Conservation (phyloP, 2,797 vertebrate species). For the Gallinago stenura region DNA sequence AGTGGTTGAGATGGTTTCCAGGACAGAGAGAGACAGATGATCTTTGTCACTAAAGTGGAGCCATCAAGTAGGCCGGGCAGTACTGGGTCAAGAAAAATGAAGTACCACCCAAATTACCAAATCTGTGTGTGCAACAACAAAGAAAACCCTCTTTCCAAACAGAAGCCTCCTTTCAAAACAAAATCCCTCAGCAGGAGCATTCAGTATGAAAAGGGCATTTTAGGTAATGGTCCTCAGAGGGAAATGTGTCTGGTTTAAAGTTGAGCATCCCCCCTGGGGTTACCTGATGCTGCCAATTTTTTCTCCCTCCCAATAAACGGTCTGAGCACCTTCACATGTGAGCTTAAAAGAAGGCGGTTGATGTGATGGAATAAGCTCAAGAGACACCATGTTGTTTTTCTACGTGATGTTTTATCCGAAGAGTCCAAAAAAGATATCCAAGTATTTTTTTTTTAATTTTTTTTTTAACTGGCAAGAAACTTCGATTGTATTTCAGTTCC, state of each 20-base stretch:
- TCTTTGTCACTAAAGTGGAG: not conserved
- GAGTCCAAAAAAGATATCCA: conserved; percentile 39
- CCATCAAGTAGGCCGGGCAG: not conserved
- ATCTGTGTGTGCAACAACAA: not conserved
- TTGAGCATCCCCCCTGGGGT: not conserved
- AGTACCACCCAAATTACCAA: not conserved
- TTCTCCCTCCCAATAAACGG: not conserved
- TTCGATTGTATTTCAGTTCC: conserved; percentile 25
- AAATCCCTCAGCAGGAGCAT: not conserved
- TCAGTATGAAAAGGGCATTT: not conserved
- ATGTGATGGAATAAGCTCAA: not conserved
- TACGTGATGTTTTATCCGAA: conserved; percentile 13
- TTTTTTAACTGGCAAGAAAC: conserved; percentile 27
- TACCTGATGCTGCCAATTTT: not conserved
- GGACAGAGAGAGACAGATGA: not conserved
- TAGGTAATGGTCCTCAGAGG: not conserved
- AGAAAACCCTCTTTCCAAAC: not conserved
- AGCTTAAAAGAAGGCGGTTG: not conserved
- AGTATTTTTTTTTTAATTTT: not conserved
- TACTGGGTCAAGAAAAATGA: not conserved
- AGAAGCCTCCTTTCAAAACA: not conserved
- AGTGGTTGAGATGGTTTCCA: no score
- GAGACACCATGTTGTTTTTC: conserved; percentile 26
- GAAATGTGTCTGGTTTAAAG: not conserved
- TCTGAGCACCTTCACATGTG: not conserved